Conservation (phyloP, 2,888 invertebrate genomes). For the Dolichomitus sp. region DNA sequence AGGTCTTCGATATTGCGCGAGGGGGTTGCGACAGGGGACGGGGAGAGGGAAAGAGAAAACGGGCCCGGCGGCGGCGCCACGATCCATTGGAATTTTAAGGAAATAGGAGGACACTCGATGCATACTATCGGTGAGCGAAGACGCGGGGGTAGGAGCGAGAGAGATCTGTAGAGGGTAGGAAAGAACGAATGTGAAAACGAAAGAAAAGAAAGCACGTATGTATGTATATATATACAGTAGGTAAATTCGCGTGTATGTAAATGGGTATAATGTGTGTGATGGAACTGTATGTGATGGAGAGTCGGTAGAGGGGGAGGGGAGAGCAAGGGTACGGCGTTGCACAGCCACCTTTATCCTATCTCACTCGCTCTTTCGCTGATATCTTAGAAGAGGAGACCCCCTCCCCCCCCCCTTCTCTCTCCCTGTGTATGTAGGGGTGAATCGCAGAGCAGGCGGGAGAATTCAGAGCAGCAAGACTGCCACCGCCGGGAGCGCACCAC, state of each 20-base stretch:
- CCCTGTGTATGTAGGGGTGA: constrained; percentile 41
- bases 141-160: constrained; percentile 23
- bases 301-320: constrained; percentile 22
- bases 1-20: constrained; percentile 63
- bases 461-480: constrained; percentile 51
- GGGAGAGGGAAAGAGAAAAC: constrained; percentile 27
- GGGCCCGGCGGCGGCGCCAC: constrained; percentile 68
- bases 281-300: constrained; percentile 52
- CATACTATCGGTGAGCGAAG: constrained; percentile 76
- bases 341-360: constrained; percentile 36
- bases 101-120: constrained; percentile 83
- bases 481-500: constrained; percentile 33
- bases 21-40: constrained; percentile 32
- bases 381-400: neutral
- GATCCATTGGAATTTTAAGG: constrained; percentile 83
- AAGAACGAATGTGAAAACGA: constrained; percentile 10
- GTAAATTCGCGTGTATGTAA: constrained; percentile 61
- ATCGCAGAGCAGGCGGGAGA: constrained; percentile 41
- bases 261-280: constrained; percentile 66
- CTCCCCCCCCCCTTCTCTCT: neutral
- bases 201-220: constrained; percentile 41
- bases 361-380: constrained; percentile 35
- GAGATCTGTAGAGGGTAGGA: constrained; percentile 5
- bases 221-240: constrained; percentile 38
- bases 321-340: constrained; percentile 32